Percentiles rank a stretch among this genome's conserved stretches.
These are phyloP conservation scores for Standfussiana lucernea DNA, from an alignment of 2,888 invertebrate genomes.

Conservation along the genomic window DNA sequence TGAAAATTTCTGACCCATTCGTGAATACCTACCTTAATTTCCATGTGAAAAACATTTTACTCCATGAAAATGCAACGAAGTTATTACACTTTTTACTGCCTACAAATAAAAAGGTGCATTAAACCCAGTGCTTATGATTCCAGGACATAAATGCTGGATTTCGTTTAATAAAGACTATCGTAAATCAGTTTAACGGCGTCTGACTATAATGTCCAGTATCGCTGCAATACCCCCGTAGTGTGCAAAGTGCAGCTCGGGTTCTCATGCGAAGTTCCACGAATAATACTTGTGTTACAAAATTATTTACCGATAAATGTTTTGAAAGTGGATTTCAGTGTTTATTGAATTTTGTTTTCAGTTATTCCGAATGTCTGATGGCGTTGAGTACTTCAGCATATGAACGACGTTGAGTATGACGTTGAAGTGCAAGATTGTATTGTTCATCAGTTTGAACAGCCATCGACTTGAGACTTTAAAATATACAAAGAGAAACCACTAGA, in stretches of 20 bases:
- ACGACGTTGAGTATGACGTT: not conserved
- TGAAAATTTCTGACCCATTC: not conserved
- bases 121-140: constrained; percentile 60
- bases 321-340: constrained; percentile 34
- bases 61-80: constrained; percentile 48
- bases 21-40: constrained; percentile 8
- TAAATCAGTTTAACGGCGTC: constrained; percentile 70
- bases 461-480: not conserved
- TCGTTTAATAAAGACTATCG: constrained; percentile 59
- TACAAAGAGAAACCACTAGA: not conserved
- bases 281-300: constrained; percentile 42
- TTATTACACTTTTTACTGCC: constrained; percentile 20
- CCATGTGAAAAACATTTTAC: constrained; percentile 18
- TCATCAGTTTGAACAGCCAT: not conserved
- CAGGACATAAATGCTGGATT: constrained; percentile 51
- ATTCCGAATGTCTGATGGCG: constrained; percentile 5
- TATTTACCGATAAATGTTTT: constrained; percentile 37
- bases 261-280: constrained; percentile 57
- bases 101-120: constrained; percentile 49
- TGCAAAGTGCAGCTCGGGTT: constrained; percentile 69
- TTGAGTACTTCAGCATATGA: not conserved
- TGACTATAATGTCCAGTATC: constrained; percentile 73
- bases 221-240: constrained; percentile 69
- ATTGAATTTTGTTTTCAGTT: constrained; percentile 37
- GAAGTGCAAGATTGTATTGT: constrained; percentile 10